Evolutionary conservation across 2,113 vertebrate species (phyloP), one percentile per base, ranked within the genome.

Genomic region (Callocephalon fimbriatum): DNA sequence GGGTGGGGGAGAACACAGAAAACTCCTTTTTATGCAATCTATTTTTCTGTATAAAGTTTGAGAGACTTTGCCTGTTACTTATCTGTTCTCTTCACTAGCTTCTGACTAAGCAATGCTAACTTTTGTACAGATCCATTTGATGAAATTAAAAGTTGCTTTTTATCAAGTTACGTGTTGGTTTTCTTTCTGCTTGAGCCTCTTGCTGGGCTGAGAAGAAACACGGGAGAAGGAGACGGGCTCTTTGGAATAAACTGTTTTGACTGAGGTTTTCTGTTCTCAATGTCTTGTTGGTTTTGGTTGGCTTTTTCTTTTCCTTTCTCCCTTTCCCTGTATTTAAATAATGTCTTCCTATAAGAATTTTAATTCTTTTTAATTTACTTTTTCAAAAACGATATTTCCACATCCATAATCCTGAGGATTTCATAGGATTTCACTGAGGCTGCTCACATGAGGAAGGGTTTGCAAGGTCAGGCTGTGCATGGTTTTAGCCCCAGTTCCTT

Each of bases 81-180:
- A 98, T 97, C 97, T 98, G 98, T 98, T 98, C 98, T 97, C 91
- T 98, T 99, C 97, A 97, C 98, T 98, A 94, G 97, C 98, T 98
- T 99, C 98, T 98, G 98, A 98, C 98, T 98, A 98, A 98, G 98
- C 98, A 98, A 98, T 96, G 98, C 99, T 99, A 99, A 99, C 99
- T 98, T 98, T 99, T 98, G 98, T 98, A 98, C 98, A 99, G 98
- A 98, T 98, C 92, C 48, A 98, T 98, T 99, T 98, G 98, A 98
- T 98, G 98, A 97, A 97, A 98, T 98, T 98, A 98, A 99, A 98
- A 98, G 98, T 96, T 19, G 97, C 97, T 97, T 98, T 98, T 98
- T 98, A 98, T 97, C 97, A 96, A 95, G 76, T 22, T 29, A 17
- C 0, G 74, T 78, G 93, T 91, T 56, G 61, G 47, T 94, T 78